phyloP scores from a whole-genome alignment of 2,113 vertebrate species.

The Aegithalos caudatus region DNA sequence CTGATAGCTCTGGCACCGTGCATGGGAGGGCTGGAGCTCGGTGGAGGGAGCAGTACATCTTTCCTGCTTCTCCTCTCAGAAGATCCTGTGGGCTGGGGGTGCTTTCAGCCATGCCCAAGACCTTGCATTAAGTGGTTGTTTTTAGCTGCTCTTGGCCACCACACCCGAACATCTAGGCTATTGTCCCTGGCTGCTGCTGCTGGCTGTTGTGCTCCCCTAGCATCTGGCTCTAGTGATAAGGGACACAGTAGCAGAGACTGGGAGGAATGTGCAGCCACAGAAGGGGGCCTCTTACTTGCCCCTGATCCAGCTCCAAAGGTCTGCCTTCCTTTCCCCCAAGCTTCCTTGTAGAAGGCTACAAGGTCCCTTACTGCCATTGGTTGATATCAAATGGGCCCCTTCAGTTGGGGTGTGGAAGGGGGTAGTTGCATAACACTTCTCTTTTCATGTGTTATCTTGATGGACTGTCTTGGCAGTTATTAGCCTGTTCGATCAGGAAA shows the following conservation, averaged over 20 bases:
- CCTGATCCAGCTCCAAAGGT: not conserved
- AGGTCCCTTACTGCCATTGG: not conserved
- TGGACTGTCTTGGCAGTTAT: not conserved
- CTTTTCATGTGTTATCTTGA: not conserved
- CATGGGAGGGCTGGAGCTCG: not conserved
- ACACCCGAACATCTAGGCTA: not conserved
- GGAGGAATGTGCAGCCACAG: not conserved
- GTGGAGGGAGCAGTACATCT: not conserved
- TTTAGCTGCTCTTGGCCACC: not conserved
- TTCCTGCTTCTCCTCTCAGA: not conserved
- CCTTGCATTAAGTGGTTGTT: not conserved
- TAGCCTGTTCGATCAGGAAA: not conserved
- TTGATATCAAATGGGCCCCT: not conserved
- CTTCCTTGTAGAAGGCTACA: not conserved
- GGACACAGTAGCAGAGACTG: not conserved
- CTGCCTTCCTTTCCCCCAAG: not conserved
- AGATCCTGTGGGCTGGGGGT: not conserved
- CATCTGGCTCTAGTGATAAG: constrained; percentile 46
- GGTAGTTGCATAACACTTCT: not conserved
- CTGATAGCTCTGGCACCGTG: not conserved
- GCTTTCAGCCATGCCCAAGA: not conserved
- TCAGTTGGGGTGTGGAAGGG: not conserved
- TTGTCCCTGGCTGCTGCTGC: not conserved
- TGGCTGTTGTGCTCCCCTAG: not conserved
- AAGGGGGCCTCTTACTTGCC: not conserved